Conservation (phyloP, 2,888 invertebrate species). For the Yponomeuta evonymella region DNA sequence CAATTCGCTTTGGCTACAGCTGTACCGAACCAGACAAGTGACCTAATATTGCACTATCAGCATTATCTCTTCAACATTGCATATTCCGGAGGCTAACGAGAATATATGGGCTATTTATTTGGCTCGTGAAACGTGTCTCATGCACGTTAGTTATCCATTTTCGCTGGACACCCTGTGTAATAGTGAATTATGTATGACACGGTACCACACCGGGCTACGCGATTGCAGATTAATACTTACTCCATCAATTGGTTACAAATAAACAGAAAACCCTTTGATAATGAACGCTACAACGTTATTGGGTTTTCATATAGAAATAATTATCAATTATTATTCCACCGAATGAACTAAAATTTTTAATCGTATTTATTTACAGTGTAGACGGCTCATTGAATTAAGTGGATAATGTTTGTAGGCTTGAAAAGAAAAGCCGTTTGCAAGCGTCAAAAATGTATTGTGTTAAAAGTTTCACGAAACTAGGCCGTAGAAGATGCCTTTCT, state of each 20-base stretch:
- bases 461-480: neutral
- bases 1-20: neutral
- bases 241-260: neutral
- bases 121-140: conserved; percentile 40
- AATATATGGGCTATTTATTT: conserved; percentile 56
- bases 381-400: neutral
- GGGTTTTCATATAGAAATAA: neutral
- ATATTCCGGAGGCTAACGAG: conserved; percentile 44
- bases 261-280: neutral
- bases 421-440: neutral
- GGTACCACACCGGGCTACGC: neutral
- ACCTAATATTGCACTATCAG: conserved; percentile 20
- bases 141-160: conserved; percentile 8
- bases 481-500: neutral
- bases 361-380: neutral
- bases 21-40: conserved; percentile 19
- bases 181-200: conserved; percentile 10
- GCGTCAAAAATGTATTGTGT: neutral
- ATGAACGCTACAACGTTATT: neutral
- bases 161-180: neutral
- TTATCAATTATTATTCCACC: neutral
- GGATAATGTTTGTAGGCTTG: neutral
- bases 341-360: neutral
- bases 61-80: conserved; percentile 30
- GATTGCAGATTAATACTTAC: neutral